phyloP scores from a whole-genome alignment of 2,888 invertebrate species.

The Oscheius sp. region DNA sequence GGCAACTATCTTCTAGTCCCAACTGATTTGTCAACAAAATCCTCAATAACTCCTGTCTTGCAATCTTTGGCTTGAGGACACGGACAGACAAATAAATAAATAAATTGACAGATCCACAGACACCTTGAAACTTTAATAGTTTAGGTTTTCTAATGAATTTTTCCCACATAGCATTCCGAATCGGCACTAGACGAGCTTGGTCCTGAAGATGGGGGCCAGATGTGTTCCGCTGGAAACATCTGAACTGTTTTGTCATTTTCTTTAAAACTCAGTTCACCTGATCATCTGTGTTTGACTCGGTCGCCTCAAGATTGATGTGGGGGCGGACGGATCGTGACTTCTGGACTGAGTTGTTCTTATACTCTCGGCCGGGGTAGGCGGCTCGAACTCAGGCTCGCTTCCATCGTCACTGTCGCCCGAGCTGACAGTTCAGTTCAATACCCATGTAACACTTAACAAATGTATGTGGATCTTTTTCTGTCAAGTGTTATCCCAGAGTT shows the following conservation, averaged over 20 bases:
- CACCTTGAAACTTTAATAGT: no score
- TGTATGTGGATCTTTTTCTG: no score
- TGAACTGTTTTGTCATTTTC: slow-evolving; percentile 40
- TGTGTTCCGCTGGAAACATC: slow-evolving; percentile 68
- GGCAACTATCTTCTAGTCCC: no score
- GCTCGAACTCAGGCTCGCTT: slow-evolving; percentile 62
- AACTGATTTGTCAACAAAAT: no score
- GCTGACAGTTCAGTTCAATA: slow-evolving; percentile 69
- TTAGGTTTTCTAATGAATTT: slow-evolving; percentile 39
- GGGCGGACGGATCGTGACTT: slow-evolving; percentile 69
- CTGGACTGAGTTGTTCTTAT: slow-evolving; percentile 68
- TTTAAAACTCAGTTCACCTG: slow-evolving; percentile 49
- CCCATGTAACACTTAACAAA: slow-evolving; percentile 36
- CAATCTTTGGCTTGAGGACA: no score
- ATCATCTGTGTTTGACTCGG: slow-evolving; percentile 70
- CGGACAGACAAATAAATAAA: no score
- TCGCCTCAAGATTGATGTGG: slow-evolving; percentile 62
- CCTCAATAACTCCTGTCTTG: no score
- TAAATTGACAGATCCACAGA: no score
- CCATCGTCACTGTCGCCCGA: slow-evolving; percentile 66
- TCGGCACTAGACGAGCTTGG: slow-evolving; percentile 67
- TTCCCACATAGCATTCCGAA: slow-evolving; percentile 73
- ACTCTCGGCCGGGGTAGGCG: slow-evolving; percentile 70
- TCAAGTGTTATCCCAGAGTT: no score
- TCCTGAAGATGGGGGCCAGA: slow-evolving; percentile 70